Conservation (phyloP, 2,113 vertebrate genomes). For the Chaenocephalus aceratus region DNA sequence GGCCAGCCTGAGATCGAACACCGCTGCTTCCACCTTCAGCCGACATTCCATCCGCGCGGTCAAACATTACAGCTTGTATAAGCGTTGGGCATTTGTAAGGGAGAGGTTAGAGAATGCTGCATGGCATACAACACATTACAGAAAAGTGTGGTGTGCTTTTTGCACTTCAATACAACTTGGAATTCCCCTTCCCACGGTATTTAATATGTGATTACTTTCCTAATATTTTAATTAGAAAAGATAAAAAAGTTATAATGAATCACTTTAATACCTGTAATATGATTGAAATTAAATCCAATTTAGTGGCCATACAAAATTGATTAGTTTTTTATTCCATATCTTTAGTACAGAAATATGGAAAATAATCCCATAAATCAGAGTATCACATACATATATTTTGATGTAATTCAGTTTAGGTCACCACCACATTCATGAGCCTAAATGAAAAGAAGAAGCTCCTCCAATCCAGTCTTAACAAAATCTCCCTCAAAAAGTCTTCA, state of each 20-base stretch:
- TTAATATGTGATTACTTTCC: neutral
- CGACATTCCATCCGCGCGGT: conserved; percentile 63
- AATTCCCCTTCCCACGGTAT: neutral
- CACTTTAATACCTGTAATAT: neutral
- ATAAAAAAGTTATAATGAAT: neutral
- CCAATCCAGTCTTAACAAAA: neutral
- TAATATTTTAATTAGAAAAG: conserved; percentile 20
- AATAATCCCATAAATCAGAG: no score
- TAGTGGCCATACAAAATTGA: neutral
- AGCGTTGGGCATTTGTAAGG: conserved; percentile 38
- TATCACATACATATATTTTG: neutral
- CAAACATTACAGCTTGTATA: conserved; percentile 59
- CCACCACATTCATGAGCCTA: neutral
- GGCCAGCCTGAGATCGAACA: conserved; percentile 64
- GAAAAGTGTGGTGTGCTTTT: neutral
- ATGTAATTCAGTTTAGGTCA: neutral
- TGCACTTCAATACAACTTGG: neutral
- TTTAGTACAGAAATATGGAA: neutral
- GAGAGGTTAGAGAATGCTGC: neutral
- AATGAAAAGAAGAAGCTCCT: conserved; percentile 14
- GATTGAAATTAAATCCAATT: neutral
- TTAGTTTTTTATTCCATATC: neutral
- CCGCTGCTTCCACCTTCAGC: conserved; percentile 59
- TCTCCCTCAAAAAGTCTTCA: neutral
- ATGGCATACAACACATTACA: neutral